phyloP scores from a whole-genome alignment of 2,888 invertebrate genomes.

The Notodonta dromedarius region DNA sequence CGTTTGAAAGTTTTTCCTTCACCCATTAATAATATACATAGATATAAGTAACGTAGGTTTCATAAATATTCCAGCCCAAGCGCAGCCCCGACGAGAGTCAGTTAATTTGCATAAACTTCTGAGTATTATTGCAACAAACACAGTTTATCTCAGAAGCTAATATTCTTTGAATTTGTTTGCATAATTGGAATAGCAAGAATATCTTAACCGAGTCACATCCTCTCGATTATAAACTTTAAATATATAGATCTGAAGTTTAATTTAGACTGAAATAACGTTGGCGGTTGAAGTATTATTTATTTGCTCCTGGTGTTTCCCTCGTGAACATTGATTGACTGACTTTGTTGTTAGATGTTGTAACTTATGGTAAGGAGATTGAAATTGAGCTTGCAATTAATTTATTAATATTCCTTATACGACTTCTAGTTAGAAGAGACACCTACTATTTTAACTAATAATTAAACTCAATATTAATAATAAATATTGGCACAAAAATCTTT shows the following conservation, averaged over 20 bases:
- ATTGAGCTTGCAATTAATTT: background rate
- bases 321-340: conserved; percentile 3
- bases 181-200: background rate
- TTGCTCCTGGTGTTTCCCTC: background rate
- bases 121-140: conserved; percentile 24
- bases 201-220: background rate
- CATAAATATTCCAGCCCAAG: conserved; percentile 4
- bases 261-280: background rate
- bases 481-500: too few relatives aligned
- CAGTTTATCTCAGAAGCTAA: conserved; percentile 5
- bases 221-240: background rate
- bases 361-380: background rate
- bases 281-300: background rate
- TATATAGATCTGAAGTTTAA: background rate
- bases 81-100: conserved; percentile 21
- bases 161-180: conserved; percentile 8
- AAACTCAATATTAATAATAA: too few relatives aligned
- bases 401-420: background rate
- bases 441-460: too few relatives aligned
- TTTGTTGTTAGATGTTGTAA: conserved; percentile 1
- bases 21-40: too few relatives aligned
- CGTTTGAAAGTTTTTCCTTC: too few relatives aligned
- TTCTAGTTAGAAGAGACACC: too few relatives aligned
- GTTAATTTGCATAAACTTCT: conserved; percentile 37
- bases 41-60: background rate